Evolutionary conservation across 2,113 vertebrate species (phyloP).

Genomic region (Trematomus loennbergii): DNA sequence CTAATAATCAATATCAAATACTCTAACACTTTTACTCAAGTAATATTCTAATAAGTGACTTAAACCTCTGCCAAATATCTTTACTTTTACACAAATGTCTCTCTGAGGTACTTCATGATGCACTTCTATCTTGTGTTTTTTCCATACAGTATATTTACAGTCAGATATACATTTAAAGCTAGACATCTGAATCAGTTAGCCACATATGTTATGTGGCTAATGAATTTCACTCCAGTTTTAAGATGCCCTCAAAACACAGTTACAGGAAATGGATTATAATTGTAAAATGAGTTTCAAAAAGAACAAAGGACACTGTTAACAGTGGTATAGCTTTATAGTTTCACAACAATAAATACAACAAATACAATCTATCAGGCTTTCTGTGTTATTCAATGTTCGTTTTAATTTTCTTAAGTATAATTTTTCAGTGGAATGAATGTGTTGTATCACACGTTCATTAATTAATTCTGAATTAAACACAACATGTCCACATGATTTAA

Average conservation of each 20-base stretch:
- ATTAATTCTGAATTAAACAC: not conserved
- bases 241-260: not conserved
- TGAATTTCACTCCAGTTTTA: not conserved
- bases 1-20: too few species aligned
- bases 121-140: not conserved
- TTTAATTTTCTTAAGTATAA: not conserved
- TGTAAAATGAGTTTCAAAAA: not conserved
- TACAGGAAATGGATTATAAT: not conserved
- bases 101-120: too few species aligned
- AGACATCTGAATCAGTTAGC: not conserved
- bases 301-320: not conserved
- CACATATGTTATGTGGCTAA: not conserved
- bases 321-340: conserved; percentile 32
- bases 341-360: conserved; percentile 47
- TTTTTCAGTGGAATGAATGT: not conserved
- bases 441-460: not conserved
- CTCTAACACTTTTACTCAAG: too few species aligned
- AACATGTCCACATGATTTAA: not conserved
- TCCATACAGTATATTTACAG: not conserved
- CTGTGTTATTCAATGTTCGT: not conserved
- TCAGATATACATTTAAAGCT: not conserved
- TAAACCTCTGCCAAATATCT: too few species aligned
- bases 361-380: conserved; percentile 8
- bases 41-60: too few species aligned
- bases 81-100: too few species aligned